Percentiles rank a stretch among this genome's conserved stretches.
phyloP scores from a whole-genome alignment of 2,797 vertebrate species.

The Mus spretus region DNA sequence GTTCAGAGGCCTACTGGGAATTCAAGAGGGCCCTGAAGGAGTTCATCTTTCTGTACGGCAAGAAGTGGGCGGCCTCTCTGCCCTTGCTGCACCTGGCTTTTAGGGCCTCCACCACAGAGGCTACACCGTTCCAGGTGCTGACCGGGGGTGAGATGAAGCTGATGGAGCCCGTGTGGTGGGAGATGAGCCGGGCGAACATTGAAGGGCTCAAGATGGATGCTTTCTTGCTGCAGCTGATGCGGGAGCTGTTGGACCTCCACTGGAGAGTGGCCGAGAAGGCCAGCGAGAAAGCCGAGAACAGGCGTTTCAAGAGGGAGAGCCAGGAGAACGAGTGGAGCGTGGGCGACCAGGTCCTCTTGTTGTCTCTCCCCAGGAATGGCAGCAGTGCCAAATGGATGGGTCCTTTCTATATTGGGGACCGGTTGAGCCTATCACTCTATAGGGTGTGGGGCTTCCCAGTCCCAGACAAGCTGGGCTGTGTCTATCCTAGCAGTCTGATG shows the following conservation, averaged over 20 bases:
- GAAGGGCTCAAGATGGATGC: constrained; percentile 83
- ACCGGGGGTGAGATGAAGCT: constrained; percentile 63
- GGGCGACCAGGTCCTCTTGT: constrained; percentile 81
- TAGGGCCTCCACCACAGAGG: constrained; percentile 71
- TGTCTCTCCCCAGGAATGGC: constrained; percentile 83
- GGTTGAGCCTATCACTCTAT: constrained; percentile 80
- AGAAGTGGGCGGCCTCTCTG: constrained; percentile 78
- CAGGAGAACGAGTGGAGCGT: constrained; percentile 79
- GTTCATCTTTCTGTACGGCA: constrained; percentile 81
- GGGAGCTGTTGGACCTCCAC: constrained; percentile 77
- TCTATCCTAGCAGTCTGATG: constrained; percentile 84
- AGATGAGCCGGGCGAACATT: constrained; percentile 77
- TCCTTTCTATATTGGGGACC: constrained; percentile 77
- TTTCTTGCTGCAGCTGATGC: constrained; percentile 70
- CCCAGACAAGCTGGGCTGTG: constrained; percentile 81
- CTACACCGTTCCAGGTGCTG: constrained; percentile 70
- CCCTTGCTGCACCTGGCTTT: constrained; percentile 83
- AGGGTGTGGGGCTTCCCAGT: constrained; percentile 83
- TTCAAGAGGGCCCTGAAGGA: constrained; percentile 82
- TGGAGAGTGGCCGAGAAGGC: constrained; percentile 66
- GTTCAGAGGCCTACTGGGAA: constrained; percentile 77
- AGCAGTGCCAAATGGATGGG: constrained; percentile 81
- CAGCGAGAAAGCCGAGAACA: constrained; percentile 44
- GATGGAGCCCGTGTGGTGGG: constrained; percentile 79
- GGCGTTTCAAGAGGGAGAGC: constrained; percentile 71